Evolutionary conservation across 2,113 vertebrate genomes (phyloP).

Genomic region (Pachycephala philippinensis): DNA sequence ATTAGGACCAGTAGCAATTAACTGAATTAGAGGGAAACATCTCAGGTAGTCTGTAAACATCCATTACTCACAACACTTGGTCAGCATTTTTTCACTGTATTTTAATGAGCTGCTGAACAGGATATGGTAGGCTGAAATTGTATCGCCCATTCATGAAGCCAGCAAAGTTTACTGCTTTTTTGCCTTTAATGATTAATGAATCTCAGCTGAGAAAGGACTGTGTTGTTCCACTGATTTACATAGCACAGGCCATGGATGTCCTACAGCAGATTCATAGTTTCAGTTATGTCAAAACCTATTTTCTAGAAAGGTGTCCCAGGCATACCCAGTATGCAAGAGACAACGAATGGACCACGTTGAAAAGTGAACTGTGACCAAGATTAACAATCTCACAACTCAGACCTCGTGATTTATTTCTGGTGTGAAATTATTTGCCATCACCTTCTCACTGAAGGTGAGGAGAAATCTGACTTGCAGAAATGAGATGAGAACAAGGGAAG

Average conservation of each 20-base stretch:
- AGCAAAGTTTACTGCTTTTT: neutral
- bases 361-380: neutral
- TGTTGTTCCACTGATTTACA: neutral
- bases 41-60: neutral
- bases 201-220: neutral
- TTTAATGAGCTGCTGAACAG: neutral
- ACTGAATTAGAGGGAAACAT: constrained; percentile 9
- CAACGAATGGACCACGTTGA: neutral
- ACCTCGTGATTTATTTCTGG: neutral
- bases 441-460: neutral
- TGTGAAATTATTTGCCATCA: constrained; percentile 4
- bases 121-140: neutral
- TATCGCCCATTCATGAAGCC: neutral
- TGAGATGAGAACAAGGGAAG: neutral
- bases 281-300: neutral
- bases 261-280: neutral
- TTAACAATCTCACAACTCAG: neutral
- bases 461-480: neutral
- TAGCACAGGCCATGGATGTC: neutral
- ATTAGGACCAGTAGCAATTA: neutral
- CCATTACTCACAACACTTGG: neutral
- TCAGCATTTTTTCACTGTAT: neutral
- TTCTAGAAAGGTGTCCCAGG: neutral
- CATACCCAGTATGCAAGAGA: neutral
- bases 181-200: neutral